Base-by-base conservation (phyloP, 2,888 invertebrate species). In the Temnothorax ravouxi region DNA sequence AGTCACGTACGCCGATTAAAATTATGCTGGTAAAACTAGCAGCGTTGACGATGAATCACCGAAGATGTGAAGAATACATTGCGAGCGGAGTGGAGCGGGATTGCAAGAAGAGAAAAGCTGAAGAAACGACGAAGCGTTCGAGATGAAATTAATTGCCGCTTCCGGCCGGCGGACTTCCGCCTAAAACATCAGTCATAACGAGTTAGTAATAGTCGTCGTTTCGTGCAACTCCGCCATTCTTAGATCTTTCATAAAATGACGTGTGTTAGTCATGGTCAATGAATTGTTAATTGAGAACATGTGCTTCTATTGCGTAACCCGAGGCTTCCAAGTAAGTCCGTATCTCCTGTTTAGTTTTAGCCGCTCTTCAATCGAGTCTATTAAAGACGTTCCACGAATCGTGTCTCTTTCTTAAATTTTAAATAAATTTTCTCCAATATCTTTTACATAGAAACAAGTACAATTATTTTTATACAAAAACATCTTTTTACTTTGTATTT, bases 71-170 rank as follows among this genome's bases (percentile, higher is more conserved):
- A 29, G 29, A 29, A 62, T 75, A 25, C 29, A 62, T 13, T 13
- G 9, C 18, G 13, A 66, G 15, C 44, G 11, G 25, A 34, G 25
- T n/a, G 75, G 21, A 62, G 4, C 38, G 44, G 15, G 9, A 2
- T 15, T 25, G 11, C 21, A 25, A 64, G 9, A 62, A 47, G 21
- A 50, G 21, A 50, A 76, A 76, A 76, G 50, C 25, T 11, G 38
- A 50, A 64, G 44, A 44, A 38, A 47, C 34, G 38, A 25, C n/a
- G 61, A 61, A 1, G 13, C 50, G 9, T 52, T 41, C 4, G 38
- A 76, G 50, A 52, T 25, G 25, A 76, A 76, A 76, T 76, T 66
- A 76, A 76, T 76, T 76, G 25, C 38, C 13, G 13, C 25, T 76
- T 76, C 64, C 76, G 52, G 38, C 6, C 13, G 64, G 21, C 25